Evolutionary conservation across 2,888 invertebrate genomes (phyloP).

Genomic region (Latheticus oryzae): DNA sequence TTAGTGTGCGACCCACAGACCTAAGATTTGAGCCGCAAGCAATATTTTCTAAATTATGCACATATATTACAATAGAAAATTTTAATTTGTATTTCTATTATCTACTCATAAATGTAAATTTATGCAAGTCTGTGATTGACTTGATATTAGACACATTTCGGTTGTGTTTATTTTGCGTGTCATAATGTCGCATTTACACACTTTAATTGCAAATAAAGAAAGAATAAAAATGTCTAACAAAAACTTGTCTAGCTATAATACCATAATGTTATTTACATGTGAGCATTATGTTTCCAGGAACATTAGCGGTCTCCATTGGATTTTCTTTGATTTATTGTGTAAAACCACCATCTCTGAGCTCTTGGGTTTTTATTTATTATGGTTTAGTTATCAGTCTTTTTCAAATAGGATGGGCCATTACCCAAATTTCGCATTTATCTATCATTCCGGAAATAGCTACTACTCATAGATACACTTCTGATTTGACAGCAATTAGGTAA

Average conservation of each 20-base stretch:
- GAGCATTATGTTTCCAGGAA: constrained; percentile 66
- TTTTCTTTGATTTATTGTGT: constrained; percentile 84
- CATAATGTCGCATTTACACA: constrained; percentile 25
- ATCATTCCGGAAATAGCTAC: constrained; percentile 86
- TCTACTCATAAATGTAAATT: constrained; percentile 23
- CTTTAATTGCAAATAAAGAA: constrained; percentile 20
- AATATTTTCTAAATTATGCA: constrained; percentile 24
- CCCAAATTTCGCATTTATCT: constrained; percentile 93
- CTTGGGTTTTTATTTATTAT: constrained; percentile 70
- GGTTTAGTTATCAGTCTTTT: constrained; percentile 76
- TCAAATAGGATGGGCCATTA: constrained; percentile 94
- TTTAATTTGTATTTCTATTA: constrained; percentile 23
- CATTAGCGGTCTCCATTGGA: constrained; percentile 74
- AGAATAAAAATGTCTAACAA: constrained; percentile 33
- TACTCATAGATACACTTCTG: constrained; percentile 76
- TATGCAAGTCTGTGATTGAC: constrained; percentile 28
- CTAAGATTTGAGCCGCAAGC: constrained; percentile 4
- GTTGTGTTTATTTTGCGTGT: constrained; percentile 29
- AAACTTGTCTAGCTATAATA: constrained; percentile 34
- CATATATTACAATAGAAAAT: constrained; percentile 26
- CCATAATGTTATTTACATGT: constrained; percentile 37
- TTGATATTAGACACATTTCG: constrained; percentile 16
- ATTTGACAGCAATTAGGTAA: constrained; percentile 84
- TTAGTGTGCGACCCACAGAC: constrained; percentile 2
- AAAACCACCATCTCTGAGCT: constrained; percentile 68